Base-by-base conservation (phyloP, 35 echinoderm and acorn worm genomes). In the Apostichopus californicus region DNA sequence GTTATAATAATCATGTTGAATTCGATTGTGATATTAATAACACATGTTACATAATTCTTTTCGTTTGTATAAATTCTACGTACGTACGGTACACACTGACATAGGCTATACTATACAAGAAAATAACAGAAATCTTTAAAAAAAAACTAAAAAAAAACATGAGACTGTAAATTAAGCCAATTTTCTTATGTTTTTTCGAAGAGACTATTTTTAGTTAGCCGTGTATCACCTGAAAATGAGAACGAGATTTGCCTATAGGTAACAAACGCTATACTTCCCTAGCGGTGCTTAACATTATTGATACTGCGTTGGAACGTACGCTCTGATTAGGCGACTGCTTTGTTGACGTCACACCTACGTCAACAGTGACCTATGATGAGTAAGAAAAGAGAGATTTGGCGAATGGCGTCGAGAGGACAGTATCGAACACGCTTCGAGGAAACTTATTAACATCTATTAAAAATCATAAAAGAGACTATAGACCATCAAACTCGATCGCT, bases 391-490 rank as follows among this genome's bases (percentile, higher is more conserved):
- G 80, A 12, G 52, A 54, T 83, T 83, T 9, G 55, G 80, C 11
- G 28, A 12, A n/a, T 55, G 18, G 52, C 55, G 55, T 13, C 34
- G 14, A 55, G 80, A 83, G 80, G 8, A 55, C 34, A 34, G 55
- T 83, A 18, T 5, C 13, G 28, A 34, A 83, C 34, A 83, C 80
- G 46, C 17, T 56, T 55, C 11, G 46, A 83, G 55, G 46, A 56
- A 55, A 83, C 80, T 54, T 83, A 83, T 83, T 83, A 83, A 83
- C 80, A 83, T 83, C 80, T 83, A 83, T 83, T 83, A 53, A 83
- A 79, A 83, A 83, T 83, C 80, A 83, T 83, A 83, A 17, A 83
- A 83, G 13, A 46, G 34, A n/a, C 80, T 83, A 15, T 83, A 83
- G 55, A 18, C 25, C 80, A 68, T 68, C 18, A 83, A 83, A 56